Base-by-base conservation (phyloP, 1,140 invertebrate species). In the Cydia pomonella region DNA sequence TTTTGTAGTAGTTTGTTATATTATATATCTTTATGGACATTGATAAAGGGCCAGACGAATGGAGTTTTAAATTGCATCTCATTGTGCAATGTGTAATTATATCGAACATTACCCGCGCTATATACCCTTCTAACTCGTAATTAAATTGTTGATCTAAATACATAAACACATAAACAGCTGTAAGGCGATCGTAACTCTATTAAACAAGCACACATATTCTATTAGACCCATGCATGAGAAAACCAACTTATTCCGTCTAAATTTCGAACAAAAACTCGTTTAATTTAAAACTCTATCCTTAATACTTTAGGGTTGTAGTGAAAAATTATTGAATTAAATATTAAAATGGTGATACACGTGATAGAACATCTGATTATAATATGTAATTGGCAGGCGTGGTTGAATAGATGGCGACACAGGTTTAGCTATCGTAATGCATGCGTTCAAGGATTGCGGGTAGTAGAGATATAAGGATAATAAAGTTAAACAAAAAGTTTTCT, bases 331-430 rank as follows among this genome's bases (percentile, higher is more conserved):
- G 16, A 12, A 50, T 2, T 5, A 0, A 59, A 59, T n/a, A 7
- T 59, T 21, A 59, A 23, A 59, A 1, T 59, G 53, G 18, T 7
- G 21, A 59, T 6, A 3, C 53, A 59, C 7, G 21, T 59, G 21
- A 23, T 23, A 59, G 21, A 59, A 59, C 18, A 59, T 23, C 53
- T 59, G 7, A 59, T 59, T 53, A 53, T 53, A 53, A 53, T 53
- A n/a, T n/a, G n/a, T n/a, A 53, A 53, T 53, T 53, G n/a, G n/a
- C 50, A 53, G 50, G 50, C 50, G 50, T 53, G 50, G 50, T 53
- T 53, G 44, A 18, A 53, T 53, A 53, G 50, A 53, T 53, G 50
- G 50, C 50, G 50, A 53, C 50, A 53, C 47, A 50, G 47, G 50
- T 53, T 53, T 53, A 3, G 50, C 50, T 3, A 18, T 53, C 4